Evolutionary conservation across 2,797 vertebrate species (phyloP).

Genomic region (Leuciscus waleckii): DNA sequence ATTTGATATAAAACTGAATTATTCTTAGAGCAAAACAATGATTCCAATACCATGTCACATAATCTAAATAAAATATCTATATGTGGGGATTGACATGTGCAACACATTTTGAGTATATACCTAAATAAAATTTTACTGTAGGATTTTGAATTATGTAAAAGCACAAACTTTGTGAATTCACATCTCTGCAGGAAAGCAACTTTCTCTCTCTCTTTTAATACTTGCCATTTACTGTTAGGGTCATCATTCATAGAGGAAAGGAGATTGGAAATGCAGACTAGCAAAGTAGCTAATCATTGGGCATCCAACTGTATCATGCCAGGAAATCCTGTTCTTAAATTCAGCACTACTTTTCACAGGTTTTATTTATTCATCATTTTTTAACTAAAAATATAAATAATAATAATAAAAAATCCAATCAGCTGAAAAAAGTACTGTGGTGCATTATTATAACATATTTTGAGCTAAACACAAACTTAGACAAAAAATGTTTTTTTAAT

Average conservation of each 20-base stretch:
- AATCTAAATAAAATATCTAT: neutral
- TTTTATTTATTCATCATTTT: neutral
- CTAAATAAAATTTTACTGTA: neutral
- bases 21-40: neutral
- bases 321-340: neutral
- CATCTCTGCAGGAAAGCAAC: neutral
- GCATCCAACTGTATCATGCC: neutral
- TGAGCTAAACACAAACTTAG: neutral
- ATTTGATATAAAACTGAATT: slow-evolving; percentile 1
- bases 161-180: neutral
- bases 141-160: neutral
- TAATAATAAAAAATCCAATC: neutral
- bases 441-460: neutral
- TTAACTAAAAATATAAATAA: neutral
- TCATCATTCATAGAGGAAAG: neutral
- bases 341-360: neutral
- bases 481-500: no score
- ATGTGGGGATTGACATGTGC: neutral
- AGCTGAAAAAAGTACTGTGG: neutral
- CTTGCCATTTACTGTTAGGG: neutral
- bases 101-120: neutral
- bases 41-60: neutral
- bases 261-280: slow-evolving; percentile 4
- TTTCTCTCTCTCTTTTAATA: neutral
- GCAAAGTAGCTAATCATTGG: neutral